phyloP scores from a whole-genome alignment of 2,888 invertebrate species.

The Hydropsyche betteni region DNA sequence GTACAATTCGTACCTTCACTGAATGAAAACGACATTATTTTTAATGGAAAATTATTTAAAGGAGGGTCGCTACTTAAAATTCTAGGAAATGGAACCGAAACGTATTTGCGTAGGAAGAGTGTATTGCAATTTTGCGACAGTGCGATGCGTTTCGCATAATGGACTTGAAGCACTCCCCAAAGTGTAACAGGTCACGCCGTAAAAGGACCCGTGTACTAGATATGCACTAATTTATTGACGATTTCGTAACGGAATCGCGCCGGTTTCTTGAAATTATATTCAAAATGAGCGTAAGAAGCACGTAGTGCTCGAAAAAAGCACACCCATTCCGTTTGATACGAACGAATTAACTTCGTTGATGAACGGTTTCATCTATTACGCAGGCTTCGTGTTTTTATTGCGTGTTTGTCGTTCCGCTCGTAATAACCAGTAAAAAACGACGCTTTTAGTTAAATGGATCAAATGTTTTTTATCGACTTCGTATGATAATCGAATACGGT shows the following conservation, averaged over 20 bases:
- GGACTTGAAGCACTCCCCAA: neutral
- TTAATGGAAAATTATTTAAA: conserved; percentile 46
- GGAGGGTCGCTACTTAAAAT: neutral
- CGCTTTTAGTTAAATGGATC: conserved; percentile 27
- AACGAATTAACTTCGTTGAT: too few species aligned
- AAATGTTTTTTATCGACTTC: conserved; percentile 17
- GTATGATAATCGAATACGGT: conserved; percentile 21
- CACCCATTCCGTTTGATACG: too few species aligned
- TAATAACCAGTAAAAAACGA: conserved; percentile 10
- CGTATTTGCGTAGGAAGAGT: conserved; percentile 26
- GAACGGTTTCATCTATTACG: too few species aligned
- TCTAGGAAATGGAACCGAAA: conserved; percentile 39
- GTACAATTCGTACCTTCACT: neutral
- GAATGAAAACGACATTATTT: conserved; percentile 32
- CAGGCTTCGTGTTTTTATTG: too few species aligned
- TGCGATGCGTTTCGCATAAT: neutral
- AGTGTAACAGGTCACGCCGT: neutral
- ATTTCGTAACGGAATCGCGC: too few species aligned
- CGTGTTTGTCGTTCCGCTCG: conserved; percentile 11
- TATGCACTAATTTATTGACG: too few species aligned
- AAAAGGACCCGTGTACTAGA: too few species aligned
- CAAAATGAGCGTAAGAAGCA: too few species aligned
- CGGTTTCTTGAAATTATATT: too few species aligned
- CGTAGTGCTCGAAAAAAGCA: too few species aligned
- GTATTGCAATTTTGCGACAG: conserved; percentile 18